Evolutionary conservation across 2,797 vertebrate species (phyloP).

Genomic region (Miopithecus talapoin): DNA sequence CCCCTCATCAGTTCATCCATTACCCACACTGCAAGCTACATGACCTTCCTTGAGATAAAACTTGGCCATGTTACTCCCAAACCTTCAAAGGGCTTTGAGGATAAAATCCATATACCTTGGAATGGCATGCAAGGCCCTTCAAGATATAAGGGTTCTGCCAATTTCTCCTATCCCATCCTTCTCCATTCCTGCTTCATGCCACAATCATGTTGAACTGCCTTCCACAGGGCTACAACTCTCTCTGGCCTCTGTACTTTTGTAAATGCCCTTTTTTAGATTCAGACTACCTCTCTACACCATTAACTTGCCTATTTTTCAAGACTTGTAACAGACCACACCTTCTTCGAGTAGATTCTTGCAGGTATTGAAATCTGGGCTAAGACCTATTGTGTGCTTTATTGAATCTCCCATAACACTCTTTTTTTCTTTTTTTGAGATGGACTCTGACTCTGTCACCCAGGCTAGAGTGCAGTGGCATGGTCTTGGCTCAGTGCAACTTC

Average conservation of each 20-base stretch:
- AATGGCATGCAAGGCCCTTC: neutral
- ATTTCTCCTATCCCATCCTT: neutral
- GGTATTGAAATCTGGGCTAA: neutral
- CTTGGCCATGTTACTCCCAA: neutral
- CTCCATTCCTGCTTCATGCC: neutral
- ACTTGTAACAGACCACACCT: neutral
- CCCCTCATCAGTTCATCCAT: neutral
- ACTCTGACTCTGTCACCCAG: neutral
- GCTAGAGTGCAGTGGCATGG: neutral
- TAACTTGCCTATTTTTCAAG: neutral
- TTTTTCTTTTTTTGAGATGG: neutral
- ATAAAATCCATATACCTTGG: neutral
- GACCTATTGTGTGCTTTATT: neutral
- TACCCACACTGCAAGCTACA: neutral
- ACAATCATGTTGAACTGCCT: neutral
- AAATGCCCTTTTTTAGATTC: neutral
- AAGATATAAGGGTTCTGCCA: neutral
- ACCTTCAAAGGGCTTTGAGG: neutral
- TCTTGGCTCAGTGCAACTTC: neutral
- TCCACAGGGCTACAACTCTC: neutral
- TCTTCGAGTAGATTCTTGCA: neutral
- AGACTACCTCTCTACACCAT: neutral
- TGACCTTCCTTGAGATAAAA: neutral
- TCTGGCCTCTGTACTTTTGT: neutral
- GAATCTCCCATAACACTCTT: neutral